Evolutionary conservation across 2,797 vertebrate species (phyloP), one percentile per base, ranked within the genome.

Genomic region (Nothura maculosa): DNA sequence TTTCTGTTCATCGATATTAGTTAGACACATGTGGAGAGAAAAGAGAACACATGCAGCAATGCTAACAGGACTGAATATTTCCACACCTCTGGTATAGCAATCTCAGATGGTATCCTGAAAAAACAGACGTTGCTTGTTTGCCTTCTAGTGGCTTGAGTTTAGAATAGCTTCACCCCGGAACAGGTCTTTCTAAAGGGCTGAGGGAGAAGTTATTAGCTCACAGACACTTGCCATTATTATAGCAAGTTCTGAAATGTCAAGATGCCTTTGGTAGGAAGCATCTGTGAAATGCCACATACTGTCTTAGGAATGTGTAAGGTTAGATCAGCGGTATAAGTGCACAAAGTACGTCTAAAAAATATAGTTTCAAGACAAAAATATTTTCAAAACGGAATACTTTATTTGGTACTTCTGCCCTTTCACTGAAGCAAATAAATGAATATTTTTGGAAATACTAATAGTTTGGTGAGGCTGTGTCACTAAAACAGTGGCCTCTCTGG

Each of bases 121-220:
- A 90, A 86, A 9, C 16, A 90, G 54, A 74, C 1, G 30, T 38
- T 64, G 45, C 75, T 72, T 80, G 52, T 95, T 72, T 96, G 70
- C 96, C 97, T 97, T 96, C 97, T 97, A 96, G 94, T 92, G 97
- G 94, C 54, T 83, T 74, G 24, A 73, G 30, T 64, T 74, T 70
- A 92, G 95, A 97, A 97, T 38, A 94, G 76, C 75, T 92, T 79
- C 18, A 45, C 14, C 12, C 32, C 16, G 62, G 20, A 47, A n/a
- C 6, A 62, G 52, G 50, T 34, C 67, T 76, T 91, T 32, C 30
- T 68, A 50, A 78, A 90, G 30, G 78, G 10, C 14, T 74, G 63
- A 74, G 55, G 75, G 70, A 90, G 83, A 82, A 45, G 13, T 81
- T 84, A 62, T 89, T 89, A 70, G 47, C 45, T 85, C 77, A 78